phyloP scores from a whole-genome alignment of 2,113 vertebrate genomes.

The Platysternon megacephalum region DNA sequence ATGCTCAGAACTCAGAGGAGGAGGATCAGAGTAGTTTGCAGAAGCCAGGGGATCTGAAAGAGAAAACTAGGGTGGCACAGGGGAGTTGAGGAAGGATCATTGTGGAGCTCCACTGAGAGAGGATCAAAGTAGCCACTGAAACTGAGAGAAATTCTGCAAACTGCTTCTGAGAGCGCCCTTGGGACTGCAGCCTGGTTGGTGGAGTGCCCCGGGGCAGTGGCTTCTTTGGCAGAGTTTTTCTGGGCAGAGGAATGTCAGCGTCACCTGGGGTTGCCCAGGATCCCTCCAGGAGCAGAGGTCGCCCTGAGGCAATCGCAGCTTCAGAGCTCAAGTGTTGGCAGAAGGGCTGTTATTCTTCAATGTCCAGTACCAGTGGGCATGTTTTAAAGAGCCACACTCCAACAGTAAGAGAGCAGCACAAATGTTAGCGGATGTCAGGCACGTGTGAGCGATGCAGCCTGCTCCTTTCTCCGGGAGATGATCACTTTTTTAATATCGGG shows the following conservation, averaged over 20 bases:
- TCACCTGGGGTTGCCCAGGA: not conserved
- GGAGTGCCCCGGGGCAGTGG: not conserved
- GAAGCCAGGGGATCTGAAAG: not conserved
- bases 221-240: not conserved
- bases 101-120: not conserved
- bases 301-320: not conserved
- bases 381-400: slow-evolving; percentile 16
- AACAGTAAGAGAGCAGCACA: not conserved
- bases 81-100: not conserved
- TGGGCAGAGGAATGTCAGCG: not conserved
- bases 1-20: not conserved
- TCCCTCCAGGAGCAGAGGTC: not conserved
- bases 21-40: not conserved
- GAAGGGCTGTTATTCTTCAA: not conserved
- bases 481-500: not conserved
- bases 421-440: not conserved
- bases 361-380: not conserved
- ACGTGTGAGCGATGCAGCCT: slow-evolving; percentile 1
- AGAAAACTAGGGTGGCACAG: not conserved
- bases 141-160: not conserved
- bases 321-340: not conserved
- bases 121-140: fast-evolving
- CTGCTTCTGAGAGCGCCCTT: not conserved
- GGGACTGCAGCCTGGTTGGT: not conserved
- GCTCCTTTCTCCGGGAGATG: not conserved